A percentile compares a stretch with the other conserved stretches of the same genome.
Conservation (phyloP, 2,113 vertebrate species). For the Dicaeum eximium region DNA sequence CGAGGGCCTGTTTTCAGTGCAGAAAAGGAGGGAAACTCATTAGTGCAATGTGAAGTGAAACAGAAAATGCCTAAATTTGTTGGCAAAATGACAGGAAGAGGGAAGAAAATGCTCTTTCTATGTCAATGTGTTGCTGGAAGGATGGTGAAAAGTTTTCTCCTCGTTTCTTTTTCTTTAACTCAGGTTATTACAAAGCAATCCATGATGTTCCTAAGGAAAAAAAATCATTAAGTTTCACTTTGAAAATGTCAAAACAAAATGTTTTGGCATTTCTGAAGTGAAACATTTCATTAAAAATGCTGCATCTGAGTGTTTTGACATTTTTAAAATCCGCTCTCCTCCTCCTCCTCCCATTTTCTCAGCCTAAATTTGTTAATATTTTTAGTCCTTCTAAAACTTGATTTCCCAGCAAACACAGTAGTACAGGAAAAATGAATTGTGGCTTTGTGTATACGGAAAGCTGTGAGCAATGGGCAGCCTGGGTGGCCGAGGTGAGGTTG, state of each 20-base stretch:
- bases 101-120: conserved; percentile 33
- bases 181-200: background rate
- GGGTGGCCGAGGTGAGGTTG: background rate
- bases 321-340: conserved; percentile 30
- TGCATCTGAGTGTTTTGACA: conserved; percentile 63
- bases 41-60: background rate
- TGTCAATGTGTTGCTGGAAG: background rate
- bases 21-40: background rate
- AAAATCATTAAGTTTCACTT: conserved; percentile 46
- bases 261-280: conserved; percentile 67
- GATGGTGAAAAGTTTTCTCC: background rate
- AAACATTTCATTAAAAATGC: conserved; percentile 66
- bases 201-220: background rate
- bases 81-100: conserved; percentile 25
- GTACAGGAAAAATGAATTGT: background rate
- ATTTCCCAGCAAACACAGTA: background rate
- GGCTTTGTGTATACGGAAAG: background rate
- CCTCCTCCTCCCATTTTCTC: background rate
- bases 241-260: conserved; percentile 68
- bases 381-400: conserved; percentile 13
- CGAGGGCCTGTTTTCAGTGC: background rate
- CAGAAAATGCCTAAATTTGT: background rate
- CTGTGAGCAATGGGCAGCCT: background rate
- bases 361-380: conserved; percentile 42
- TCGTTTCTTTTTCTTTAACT: background rate